Base-by-base conservation (phyloP, 2,888 invertebrate genomes). In the Vanessa cardui region DNA sequence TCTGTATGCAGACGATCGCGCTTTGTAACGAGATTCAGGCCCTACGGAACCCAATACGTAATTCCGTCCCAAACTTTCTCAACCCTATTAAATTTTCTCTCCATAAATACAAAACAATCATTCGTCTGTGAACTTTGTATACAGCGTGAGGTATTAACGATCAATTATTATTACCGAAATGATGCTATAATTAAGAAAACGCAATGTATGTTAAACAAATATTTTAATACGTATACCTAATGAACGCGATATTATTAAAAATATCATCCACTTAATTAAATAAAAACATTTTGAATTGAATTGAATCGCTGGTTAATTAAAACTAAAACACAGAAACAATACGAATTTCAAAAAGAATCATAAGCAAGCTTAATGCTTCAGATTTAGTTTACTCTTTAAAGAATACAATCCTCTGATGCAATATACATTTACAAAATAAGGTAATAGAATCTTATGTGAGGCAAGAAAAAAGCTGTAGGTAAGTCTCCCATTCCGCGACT, bases 1-100 rank as follows among this genome's bases (percentile, higher is more conserved):
- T 91, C 84, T 87, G 88, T 91, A 91, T 91, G 90, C 92, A 92
- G 90, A 89, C 86, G 83, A 83, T 80, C 81, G 81, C 81, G 75
- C 74, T 79, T 73, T 79, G 79, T 90, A 89, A 89, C 88, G 86
- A 89, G 83, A 87, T 87, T 87, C 84, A 79, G 85, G 82, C 87
- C 84, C 84, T 76, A 76, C 76, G 79, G 81, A 80, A 77, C 79
- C 76, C 71, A 65, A 73, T 76, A 71, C 52, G 52, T 31, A 54
- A 54, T 54, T 6, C 59, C 54, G 46, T 67, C 62, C 60, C 60
- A 64, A 69, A 72, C 69, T 69, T 63, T 50, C 54, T 58, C 39
- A 31, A 46, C 56, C n/a, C 60, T 64, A 72, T 62, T 72, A 60
- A 69, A 69, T 59, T 58, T 64, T 59, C 44, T 39, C 33, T n/a